Evolutionary conservation across 1,140 invertebrate genomes (phyloP).

Genomic region (Pseudomyrmex flavicornis): DNA sequence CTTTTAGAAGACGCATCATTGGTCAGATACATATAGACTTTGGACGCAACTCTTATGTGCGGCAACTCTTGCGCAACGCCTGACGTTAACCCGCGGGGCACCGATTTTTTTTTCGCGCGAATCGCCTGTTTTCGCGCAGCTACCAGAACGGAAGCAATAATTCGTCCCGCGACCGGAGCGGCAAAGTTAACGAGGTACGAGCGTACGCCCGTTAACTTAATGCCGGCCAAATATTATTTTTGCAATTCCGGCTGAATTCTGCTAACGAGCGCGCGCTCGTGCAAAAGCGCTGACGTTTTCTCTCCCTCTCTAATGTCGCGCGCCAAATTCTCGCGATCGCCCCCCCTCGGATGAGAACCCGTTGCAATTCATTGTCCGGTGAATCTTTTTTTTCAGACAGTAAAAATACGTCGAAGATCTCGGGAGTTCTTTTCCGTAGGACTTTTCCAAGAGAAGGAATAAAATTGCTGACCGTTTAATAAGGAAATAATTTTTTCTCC

Average conservation of each 20-base stretch:
- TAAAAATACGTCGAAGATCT: not conserved
- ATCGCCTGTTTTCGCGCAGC: not conserved
- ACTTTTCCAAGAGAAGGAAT: not conserved
- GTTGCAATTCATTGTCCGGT: not conserved
- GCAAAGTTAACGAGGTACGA: slow-evolving; percentile 44
- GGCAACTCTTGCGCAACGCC: not conserved
- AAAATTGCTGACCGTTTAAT: not conserved
- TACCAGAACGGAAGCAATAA: slow-evolving; percentile 19
- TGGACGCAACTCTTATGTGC: not conserved
- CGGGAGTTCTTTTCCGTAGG: not conserved
- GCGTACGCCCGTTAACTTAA: slow-evolving; percentile 39
- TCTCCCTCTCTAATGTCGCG: slow-evolving; percentile 8
- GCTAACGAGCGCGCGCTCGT: slow-evolving; percentile 47
- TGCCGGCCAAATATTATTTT: slow-evolving; percentile 64
- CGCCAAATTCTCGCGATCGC: slow-evolving; percentile 19
- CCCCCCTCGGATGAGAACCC: not conserved
- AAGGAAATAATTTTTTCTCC: not conserved
- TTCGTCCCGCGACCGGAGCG: not conserved
- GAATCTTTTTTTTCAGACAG: not conserved
- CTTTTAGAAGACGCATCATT: slow-evolving; percentile 11
- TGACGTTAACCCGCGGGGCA: not conserved
- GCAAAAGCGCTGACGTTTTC: slow-evolving; percentile 38
- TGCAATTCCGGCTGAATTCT: slow-evolving; percentile 31
- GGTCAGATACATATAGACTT: not conserved
- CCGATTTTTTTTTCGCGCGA: slow-evolving; percentile 28